A percentile compares a stretch with the other conserved stretches of the same genome.
Evolutionary conservation across 53 echinoderm and acorn worm genomes (phyloP).

Genomic region (Zoroaster sp.): DNA sequence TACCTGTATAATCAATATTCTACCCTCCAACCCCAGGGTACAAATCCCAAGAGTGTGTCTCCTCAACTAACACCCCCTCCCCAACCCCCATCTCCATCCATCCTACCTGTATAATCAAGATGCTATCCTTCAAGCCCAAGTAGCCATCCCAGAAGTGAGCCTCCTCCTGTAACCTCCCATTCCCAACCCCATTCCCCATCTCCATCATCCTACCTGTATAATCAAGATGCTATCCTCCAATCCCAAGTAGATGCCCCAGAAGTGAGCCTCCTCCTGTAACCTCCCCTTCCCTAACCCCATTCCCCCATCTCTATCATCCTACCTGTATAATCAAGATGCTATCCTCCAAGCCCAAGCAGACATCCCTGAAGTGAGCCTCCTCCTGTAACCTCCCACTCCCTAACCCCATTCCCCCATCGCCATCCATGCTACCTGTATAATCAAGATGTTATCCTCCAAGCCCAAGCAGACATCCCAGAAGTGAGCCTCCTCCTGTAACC

Average conservation of each 20-base stretch:
- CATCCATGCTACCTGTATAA: constrained; percentile 76
- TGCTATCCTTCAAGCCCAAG: constrained; percentile 72
- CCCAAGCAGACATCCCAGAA: constrained; percentile 79
- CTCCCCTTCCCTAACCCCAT: neutral
- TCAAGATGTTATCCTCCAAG: constrained; percentile 73
- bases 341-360: constrained; percentile 68
- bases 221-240: neutral
- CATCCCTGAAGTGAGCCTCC: constrained; percentile 62
- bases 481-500: neutral
- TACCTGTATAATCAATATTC: constrained; percentile 86
- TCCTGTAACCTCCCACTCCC: neutral
- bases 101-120: constrained; percentile 43
- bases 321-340: constrained; percentile 87
- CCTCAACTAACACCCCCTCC: too few species aligned
- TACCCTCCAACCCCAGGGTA: constrained; percentile 73
- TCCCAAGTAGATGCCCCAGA: too few species aligned
- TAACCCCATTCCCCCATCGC: neutral
- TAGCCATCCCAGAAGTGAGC: constrained; percentile 74
- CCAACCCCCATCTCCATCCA: neutral
- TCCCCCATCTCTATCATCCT: neutral
- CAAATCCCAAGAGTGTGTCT: constrained; percentile 66
- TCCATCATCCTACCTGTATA: neutral
- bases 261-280: neutral
- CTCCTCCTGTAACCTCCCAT: too few species aligned
- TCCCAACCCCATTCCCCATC: too few species aligned